Evolutionary conservation across 2,797 vertebrate species (phyloP).

Genomic region (Botia almorhae): DNA sequence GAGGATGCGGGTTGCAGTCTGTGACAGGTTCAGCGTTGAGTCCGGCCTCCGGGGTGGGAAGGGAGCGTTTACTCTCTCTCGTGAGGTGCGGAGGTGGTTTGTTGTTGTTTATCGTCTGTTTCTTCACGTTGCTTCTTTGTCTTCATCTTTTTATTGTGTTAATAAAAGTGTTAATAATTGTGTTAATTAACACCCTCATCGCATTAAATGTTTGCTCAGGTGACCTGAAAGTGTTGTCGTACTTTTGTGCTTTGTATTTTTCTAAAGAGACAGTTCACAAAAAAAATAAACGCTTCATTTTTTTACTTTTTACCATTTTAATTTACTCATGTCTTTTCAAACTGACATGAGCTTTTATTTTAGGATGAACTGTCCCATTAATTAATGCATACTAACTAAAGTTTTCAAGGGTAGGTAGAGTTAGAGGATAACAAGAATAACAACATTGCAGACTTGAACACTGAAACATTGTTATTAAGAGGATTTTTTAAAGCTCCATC

Average conservation of each 20-base stretch:
- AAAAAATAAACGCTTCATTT: neutral
- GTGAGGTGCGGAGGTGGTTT: slow-evolving; percentile 58
- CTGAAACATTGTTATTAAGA: neutral
- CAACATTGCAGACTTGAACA: too few species aligned
- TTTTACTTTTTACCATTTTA: neutral
- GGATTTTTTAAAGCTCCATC: neutral
- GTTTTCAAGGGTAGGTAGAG: too few species aligned
- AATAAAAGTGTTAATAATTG: too few species aligned
- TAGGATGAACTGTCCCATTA: too few species aligned
- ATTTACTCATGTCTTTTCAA: neutral
- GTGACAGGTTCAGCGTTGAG: slow-evolving; percentile 76
- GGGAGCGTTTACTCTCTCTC: slow-evolving; percentile 59
- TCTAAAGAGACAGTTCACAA: neutral
- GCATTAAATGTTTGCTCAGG: neutral
- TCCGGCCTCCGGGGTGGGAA: slow-evolving; percentile 69
- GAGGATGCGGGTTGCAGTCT: slow-evolving; percentile 67
- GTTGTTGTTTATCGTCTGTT: neutral
- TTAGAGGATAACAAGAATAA: too few species aligned
- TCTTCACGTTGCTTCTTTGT: neutral
- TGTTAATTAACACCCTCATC: neutral
- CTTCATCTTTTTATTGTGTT: neutral
- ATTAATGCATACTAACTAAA: too few species aligned
- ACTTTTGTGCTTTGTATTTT: neutral
- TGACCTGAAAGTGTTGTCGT: neutral
- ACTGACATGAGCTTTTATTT: neutral